phyloP scores from a whole-genome alignment of 2,888 invertebrate genomes.

The Lamproptera curius region DNA sequence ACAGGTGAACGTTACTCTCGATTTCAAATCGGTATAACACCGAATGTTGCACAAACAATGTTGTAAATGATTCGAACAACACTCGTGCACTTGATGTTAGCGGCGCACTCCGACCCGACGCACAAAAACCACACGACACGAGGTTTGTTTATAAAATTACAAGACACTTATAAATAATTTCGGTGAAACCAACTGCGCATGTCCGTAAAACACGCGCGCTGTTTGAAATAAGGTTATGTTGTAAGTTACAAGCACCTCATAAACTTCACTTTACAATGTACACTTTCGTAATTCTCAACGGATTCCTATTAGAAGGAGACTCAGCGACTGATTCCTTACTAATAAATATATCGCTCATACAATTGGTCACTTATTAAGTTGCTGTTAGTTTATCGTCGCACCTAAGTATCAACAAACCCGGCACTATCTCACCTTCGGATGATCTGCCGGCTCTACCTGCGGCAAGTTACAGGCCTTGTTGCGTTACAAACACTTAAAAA shows the following conservation, averaged over 20 bases:
- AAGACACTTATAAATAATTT: conserved; percentile 67
- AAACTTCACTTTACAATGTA: conserved; percentile 49
- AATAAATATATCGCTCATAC: conserved; percentile 29
- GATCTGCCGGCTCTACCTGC: conserved; percentile 67
- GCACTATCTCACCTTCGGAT: conserved; percentile 55
- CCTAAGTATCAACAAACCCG: conserved; percentile 38
- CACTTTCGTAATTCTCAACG: conserved; percentile 50
- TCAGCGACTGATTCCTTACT: conserved; percentile 43
- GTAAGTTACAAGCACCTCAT: conserved; percentile 58
- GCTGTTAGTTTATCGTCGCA: conserved; percentile 31
- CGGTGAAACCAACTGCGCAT: conserved; percentile 66
- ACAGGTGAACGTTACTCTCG: conserved; percentile 69
- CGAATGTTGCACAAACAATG: conserved; percentile 33
- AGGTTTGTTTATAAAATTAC: conserved; percentile 73
- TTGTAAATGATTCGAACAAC: conserved; percentile 28
- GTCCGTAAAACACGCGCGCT: conserved; percentile 67
- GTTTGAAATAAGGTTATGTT: conserved; percentile 70
- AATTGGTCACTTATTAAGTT: conserved; percentile 43
- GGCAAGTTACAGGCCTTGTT: conserved; percentile 62
- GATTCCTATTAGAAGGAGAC: conserved; percentile 56
- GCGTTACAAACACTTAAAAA: conserved; percentile 70
- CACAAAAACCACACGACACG: conserved; percentile 49
- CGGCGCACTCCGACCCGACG: conserved; percentile 46
- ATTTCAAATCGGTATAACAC: conserved; percentile 46
- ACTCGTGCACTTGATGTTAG: conserved; percentile 55